A percentile compares a stretch with the other conserved stretches of the same genome.
These are phyloP conservation scores for Mimachlamys varia DNA, from an alignment of 2,888 invertebrate genomes.

Conservation along the genomic window DNA sequence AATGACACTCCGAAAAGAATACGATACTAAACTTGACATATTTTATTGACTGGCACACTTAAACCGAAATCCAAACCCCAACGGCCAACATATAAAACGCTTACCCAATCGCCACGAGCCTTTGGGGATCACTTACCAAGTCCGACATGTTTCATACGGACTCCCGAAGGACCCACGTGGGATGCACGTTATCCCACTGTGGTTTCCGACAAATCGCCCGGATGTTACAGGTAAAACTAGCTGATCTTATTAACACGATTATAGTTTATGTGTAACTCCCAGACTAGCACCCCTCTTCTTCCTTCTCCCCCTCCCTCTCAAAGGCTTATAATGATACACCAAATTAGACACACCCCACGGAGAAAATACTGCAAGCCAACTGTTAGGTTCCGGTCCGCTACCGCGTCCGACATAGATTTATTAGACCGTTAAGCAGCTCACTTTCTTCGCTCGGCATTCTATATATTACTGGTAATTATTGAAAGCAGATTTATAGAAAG, in stretches of 20 bases:
- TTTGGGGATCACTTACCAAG: not conserved
- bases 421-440: constrained; percentile 15
- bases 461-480: not conserved
- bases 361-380: constrained; percentile 2
- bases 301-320: constrained; percentile 2
- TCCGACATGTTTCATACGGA: no score
- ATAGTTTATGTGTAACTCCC: not conserved
- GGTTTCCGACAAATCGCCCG: not conserved
- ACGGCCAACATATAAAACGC: not conserved
- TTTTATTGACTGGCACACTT: not conserved
- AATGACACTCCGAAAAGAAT: not conserved
- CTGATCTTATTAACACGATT: not conserved
- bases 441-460: not conserved
- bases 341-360: constrained; percentile 31
- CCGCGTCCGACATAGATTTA: constrained; percentile 24
- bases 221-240: not conserved
- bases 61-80: not conserved
- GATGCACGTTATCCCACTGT: not conserved
- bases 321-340: constrained; percentile 9
- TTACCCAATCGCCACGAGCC: not conserved
- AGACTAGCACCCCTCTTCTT: not conserved
- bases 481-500: constrained; percentile 12
- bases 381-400: not conserved
- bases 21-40: not conserved
- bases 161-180: no score